Base-by-base conservation (phyloP, 1,140 invertebrate species). In the Chrysoperla carnea region DNA sequence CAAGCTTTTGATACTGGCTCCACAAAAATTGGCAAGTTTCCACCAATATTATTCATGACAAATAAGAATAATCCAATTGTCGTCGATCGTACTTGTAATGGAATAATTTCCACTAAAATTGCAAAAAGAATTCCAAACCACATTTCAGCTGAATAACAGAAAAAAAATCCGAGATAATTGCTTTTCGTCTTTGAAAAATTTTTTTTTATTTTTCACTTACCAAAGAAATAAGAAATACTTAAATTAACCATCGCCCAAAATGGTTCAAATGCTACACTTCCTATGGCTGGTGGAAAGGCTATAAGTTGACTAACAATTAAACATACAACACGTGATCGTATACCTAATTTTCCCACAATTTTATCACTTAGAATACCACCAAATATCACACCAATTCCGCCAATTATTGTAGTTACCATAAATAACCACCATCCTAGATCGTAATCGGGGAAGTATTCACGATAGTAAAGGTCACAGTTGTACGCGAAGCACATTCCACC, bases 51-150 rank as follows among this genome's bases (percentile, higher is more conserved):
- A 61, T 90, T 91, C 82, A 90, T 89, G 0, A 89, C 79, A 58
- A 91, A 90, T 3, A 91, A 64, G 52, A 88, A 90, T 2, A 89
- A 70, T 0, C 84, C 86, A 4, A 91, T 76, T 1, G 81, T 81
- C 5, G 84, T 86, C 8, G 85, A 88, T 31, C 85, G 67, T 6
- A 88, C 70, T 2, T 76, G 72, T 11, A 84, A 45, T 1, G 85
- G 84, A 7, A 89, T 84, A 45, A 90, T 82, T 63, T 89, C 86
- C 2, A 91, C 83, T 4, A 91, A 67, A 49, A 89, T 81, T 11
- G 85, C 84, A 54, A 90, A 89, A 4, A 90, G 74, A 45, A 91
- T 88, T 37, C 85, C 85, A 56, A 90, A 89, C 85, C 85, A 90
- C 83, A 88, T 89, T 65, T 91, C 85, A 56, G 85, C 84, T 83